These are phyloP conservation scores for Darevskia mixta DNA, from an alignment of 2,797 vertebrate genomes.

Conservation along the genomic window DNA sequence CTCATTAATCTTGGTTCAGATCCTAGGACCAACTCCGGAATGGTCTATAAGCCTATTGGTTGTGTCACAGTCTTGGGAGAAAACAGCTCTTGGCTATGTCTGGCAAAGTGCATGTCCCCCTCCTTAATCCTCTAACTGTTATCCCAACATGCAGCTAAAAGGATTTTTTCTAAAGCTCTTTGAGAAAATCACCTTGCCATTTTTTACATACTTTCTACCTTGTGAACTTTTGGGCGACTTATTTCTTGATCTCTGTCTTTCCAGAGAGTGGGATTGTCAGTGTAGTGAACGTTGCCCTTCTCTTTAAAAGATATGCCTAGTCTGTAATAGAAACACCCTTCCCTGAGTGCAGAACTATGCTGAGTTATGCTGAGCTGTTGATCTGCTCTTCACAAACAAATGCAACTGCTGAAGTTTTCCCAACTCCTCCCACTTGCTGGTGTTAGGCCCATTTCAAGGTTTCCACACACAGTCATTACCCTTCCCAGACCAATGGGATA, in stretches of 20 bases:
- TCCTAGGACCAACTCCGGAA: background rate
- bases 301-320: background rate
- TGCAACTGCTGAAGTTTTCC: too few relatives aligned
- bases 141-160: background rate
- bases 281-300: background rate
- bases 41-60: background rate
- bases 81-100: background rate
- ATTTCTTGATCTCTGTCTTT: background rate
- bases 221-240: background rate
- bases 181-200: background rate
- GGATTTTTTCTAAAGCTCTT: background rate
- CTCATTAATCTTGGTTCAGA: slow-evolving; percentile 47
- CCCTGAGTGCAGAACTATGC: too few relatives aligned
- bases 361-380: background rate
- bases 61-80: background rate
- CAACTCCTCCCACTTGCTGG: too few relatives aligned
- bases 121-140: background rate
- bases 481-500: too few relatives aligned
- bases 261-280: background rate
- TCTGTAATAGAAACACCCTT: background rate
- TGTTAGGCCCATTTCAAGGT: too few relatives aligned
- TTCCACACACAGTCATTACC: too few relatives aligned
- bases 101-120: background rate
- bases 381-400: too few relatives aligned
- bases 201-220: background rate